Percentiles rank a stretch among this genome's conserved stretches.
phyloP scores from a whole-genome alignment of 2,797 vertebrate species.

The Fringilla coelebs region DNA sequence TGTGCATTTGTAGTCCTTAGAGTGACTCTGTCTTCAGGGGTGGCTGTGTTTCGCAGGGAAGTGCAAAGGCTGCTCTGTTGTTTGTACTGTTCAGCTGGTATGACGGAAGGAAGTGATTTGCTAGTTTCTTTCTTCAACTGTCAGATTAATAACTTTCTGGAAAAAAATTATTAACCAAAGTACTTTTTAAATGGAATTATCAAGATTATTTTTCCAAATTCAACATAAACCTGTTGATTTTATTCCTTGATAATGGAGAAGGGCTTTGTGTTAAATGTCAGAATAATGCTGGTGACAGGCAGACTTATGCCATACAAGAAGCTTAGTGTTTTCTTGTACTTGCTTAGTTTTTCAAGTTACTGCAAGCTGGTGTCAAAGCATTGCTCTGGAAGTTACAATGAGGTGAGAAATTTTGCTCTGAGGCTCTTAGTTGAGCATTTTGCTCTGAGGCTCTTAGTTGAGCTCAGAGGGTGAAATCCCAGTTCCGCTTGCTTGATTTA shows the following conservation, averaged over 20 bases:
- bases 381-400: not conserved
- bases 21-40: not conserved
- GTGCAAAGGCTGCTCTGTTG: not conserved
- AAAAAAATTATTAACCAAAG: not conserved
- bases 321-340: not conserved
- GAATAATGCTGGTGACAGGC: not conserved
- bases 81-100: not conserved
- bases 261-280: not conserved
- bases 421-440: not conserved
- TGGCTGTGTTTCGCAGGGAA: not conserved
- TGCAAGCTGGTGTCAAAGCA: not conserved
- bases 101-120: not conserved
- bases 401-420: not conserved
- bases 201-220: not conserved
- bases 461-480: slow-evolving; percentile 23
- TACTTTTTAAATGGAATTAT: not conserved
- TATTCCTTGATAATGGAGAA: not conserved
- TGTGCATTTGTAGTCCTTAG: rapidly evolving
- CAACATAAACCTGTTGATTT: not conserved
- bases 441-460: not conserved
- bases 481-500: not conserved
- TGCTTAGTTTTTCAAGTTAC: not conserved
- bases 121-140: not conserved
- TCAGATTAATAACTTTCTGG: not conserved
- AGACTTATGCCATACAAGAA: not conserved